Base-by-base conservation (phyloP, 2,888 invertebrate genomes). In the Cataglyphis rosenhaueri region DNA sequence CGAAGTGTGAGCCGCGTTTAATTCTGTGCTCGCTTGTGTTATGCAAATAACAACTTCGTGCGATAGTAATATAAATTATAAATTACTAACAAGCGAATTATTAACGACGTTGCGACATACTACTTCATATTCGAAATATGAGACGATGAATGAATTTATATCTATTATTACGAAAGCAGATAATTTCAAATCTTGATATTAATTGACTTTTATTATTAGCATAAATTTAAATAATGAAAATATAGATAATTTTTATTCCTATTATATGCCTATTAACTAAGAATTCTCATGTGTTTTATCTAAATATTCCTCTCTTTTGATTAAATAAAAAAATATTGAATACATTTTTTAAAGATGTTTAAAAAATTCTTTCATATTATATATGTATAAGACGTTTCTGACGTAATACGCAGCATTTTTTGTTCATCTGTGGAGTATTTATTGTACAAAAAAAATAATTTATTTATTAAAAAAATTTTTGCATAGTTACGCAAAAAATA, bases 31-130 rank as follows among this genome's bases (percentile, higher is more conserved):
- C 8, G 44, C 5, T 62, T 44, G 1, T 41, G n/a, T 73, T 73
- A 61, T 41, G n/a, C 9, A 44, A 74, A 32, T 44, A 62, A 73
- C 29, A 35, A 41, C 0, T 6, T 41, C 12, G 10, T 55, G 21
- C 2, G 18, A 29, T 41, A 25, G 1, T 5, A 25, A 25, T 25
- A 25, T 25, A 62, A 29, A 57, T 21, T 55, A 3, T 6, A 0
- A 73, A 29, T 59, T 44, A n/a, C 18, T 44, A 74, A 74, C 44
- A 6, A 74, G n/a, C 35, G 35, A 35, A 35, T 35, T 35, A 35
- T 35, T 35, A 35, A 35, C 35, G 6, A 35, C 35, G 8, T 35
- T 35, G 35, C 35, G 35, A 35, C 29, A 3, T 35, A 35, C 35
- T 35, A 35, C 35, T 35, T 35, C 35, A 6, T 73, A 15, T n/a